Evolutionary conservation across 2,888 invertebrate genomes (phyloP).

Genomic region (Cheilosia pagana): DNA sequence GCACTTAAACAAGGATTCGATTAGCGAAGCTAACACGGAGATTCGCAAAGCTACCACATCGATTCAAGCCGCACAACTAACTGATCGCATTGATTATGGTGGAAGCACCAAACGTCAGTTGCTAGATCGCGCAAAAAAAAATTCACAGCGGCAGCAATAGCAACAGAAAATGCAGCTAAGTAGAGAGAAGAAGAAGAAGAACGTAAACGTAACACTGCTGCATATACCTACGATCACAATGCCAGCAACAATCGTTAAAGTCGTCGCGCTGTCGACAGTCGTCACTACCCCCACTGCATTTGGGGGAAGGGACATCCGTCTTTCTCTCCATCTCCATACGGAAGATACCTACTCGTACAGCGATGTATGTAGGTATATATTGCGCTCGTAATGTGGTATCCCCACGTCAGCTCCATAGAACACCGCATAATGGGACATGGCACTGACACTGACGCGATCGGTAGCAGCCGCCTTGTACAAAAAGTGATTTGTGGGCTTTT

Average conservation of each 20-base stretch:
- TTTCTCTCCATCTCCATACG: conserved; percentile 10
- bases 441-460: conserved; percentile 33
- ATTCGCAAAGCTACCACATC: conserved; percentile 69
- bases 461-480: conserved; percentile 42
- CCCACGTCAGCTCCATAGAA: conserved; percentile 5
- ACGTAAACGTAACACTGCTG: conserved; percentile 56
- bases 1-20: conserved; percentile 45
- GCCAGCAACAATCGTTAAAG: conserved; percentile 46
- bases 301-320: conserved; percentile 19
- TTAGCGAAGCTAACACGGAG: conserved; percentile 66
- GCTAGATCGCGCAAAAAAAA: conserved; percentile 61
- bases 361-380: neutral
- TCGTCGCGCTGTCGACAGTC: conserved; percentile 25
- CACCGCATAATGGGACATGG: conserved; percentile 8
- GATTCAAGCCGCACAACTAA: conserved; percentile 75
- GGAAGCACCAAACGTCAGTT: conserved; percentile 67
- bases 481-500: conserved; percentile 61
- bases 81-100: conserved; percentile 74
- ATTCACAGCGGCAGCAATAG: conserved; percentile 48
- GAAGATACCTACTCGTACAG: neutral
- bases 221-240: conserved; percentile 38
- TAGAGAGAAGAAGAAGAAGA: conserved; percentile 27
- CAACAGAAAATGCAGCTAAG: conserved; percentile 43
- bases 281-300: conserved; percentile 48
- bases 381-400: conserved; percentile 2